These are phyloP conservation scores for Lamprotornis superbus DNA, from an alignment of 2,113 vertebrate species.

Conservation along the genomic window DNA sequence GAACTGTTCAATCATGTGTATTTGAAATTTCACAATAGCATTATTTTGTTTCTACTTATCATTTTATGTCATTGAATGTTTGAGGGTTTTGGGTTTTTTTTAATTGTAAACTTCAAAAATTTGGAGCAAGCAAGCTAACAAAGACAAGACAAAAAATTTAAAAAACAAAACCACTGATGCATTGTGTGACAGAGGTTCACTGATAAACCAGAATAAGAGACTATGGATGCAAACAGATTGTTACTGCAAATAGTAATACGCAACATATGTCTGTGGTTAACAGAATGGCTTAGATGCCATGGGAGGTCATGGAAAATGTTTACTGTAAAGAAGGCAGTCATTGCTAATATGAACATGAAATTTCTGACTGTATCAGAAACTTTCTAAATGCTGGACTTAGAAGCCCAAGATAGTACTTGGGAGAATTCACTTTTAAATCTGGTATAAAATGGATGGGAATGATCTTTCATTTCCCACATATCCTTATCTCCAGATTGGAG, in stretches of 20 bases:
- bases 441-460: neutral
- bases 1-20: neutral
- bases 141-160: neutral
- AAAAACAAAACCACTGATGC: neutral
- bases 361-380: neutral
- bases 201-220: neutral
- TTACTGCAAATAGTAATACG: neutral
- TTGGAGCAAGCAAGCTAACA: neutral
- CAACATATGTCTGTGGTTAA: neutral
- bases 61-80: neutral
- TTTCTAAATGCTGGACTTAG: neutral
- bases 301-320: neutral
- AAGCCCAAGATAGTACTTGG: neutral
- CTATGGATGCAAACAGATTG: neutral
- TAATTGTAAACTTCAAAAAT: neutral
- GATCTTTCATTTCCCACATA: neutral
- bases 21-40: neutral
- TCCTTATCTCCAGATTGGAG: neutral
- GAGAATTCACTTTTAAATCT: neutral
- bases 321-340: neutral
- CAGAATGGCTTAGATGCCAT: neutral
- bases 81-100: neutral
- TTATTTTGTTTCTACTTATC: neutral
- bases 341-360: neutral
- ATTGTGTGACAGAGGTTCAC: neutral